Conservation (phyloP, 2,888 invertebrate genomes). For the Nemoura dubitans region DNA sequence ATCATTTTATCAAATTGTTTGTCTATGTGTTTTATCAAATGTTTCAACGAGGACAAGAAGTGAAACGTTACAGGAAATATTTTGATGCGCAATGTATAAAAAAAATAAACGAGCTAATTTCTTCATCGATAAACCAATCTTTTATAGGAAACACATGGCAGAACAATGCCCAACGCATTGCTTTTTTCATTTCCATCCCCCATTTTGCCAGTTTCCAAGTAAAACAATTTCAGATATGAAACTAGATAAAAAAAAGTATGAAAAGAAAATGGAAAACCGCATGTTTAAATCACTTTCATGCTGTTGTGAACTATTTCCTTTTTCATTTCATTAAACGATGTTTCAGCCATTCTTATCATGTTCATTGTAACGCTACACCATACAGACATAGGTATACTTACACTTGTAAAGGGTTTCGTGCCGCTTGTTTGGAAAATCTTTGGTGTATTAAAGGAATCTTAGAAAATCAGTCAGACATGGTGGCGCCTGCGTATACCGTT, state of each 20-base stretch:
- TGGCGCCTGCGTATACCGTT: slow-evolving; percentile 27
- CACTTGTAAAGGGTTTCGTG: background rate
- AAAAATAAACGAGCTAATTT: too few relatives aligned
- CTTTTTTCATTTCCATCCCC: background rate
- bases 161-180: background rate
- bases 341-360: background rate
- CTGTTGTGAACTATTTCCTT: background rate
- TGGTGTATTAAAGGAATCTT: slow-evolving; percentile 22
- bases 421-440: slow-evolving; percentile 1
- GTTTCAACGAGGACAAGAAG: too few relatives aligned
- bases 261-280: slow-evolving; percentile 15
- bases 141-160: background rate
- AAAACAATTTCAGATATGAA: slow-evolving; percentile 10
- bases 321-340: background rate
- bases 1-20: too few relatives aligned
- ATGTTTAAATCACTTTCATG: slow-evolving; percentile 12
- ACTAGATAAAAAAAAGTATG: slow-evolving; percentile 15
- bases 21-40: too few relatives aligned
- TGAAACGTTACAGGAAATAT: too few relatives aligned
- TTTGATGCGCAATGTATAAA: too few relatives aligned
- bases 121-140: background rate
- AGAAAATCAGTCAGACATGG: slow-evolving; percentile 9
- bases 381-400: background rate
- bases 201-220: background rate
- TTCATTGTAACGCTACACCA: background rate